phyloP scores from a whole-genome alignment of 2,888 invertebrate genomes.

The Eupithecia subfuscata region DNA sequence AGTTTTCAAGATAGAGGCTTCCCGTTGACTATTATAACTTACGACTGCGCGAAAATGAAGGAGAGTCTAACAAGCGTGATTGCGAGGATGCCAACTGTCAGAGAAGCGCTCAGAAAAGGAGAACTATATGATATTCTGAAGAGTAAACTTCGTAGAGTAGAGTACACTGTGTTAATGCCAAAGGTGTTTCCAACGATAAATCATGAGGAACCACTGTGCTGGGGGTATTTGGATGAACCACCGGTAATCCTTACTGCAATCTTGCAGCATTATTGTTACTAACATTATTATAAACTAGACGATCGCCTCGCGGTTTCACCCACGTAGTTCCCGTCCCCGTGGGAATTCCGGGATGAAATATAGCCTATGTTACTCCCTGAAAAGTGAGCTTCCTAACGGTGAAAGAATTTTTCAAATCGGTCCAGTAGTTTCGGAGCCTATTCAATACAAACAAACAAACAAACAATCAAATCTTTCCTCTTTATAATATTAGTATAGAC shows the following conservation, averaged over 20 bases:
- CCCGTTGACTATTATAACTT: constrained; percentile 69
- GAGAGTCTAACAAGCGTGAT: constrained; percentile 66
- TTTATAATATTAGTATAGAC: no score
- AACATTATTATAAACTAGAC: no score
- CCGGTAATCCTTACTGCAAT: constrained; percentile 54
- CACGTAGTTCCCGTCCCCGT: no score
- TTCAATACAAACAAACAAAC: no score
- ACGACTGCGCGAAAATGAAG: constrained; percentile 67
- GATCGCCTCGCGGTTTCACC: no score
- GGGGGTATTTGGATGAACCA: constrained; percentile 70
- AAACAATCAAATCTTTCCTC: no score
- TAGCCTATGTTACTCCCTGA: no score
- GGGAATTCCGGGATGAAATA: no score
- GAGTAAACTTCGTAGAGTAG: constrained; percentile 58
- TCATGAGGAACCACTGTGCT: constrained; percentile 63
- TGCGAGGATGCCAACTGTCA: constrained; percentile 50
- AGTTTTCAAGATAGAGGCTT: constrained; percentile 67
- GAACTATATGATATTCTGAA: constrained; percentile 61
- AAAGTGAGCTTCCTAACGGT: no score
- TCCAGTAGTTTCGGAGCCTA: no score
- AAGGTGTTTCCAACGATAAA: constrained; percentile 67
- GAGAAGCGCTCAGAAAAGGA: constrained; percentile 60
- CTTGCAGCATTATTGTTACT: not conserved
- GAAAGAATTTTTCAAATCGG: no score
- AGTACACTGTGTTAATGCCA: constrained; percentile 69